These are phyloP conservation scores for Phyto melanocephala DNA, from an alignment of 2,888 invertebrate genomes.

Conservation along the genomic window DNA sequence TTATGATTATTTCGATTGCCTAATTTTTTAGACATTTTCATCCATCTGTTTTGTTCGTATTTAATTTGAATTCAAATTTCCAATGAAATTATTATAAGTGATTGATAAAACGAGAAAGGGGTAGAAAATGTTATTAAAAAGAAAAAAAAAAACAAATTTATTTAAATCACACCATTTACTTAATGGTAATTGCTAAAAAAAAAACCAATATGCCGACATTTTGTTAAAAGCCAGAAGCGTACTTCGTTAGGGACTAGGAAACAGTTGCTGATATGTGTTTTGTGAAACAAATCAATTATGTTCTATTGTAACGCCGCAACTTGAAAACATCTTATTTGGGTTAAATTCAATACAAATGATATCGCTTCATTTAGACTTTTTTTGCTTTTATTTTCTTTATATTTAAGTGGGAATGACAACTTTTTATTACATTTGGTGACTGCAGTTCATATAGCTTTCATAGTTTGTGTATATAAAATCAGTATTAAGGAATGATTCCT, in stretches of 20 bases:
- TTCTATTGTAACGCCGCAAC: too few species aligned
- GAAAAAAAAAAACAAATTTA: conserved; percentile 7
- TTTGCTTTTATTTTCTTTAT: too few species aligned
- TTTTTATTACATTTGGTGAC: too few species aligned
- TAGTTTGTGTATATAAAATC: too few species aligned
- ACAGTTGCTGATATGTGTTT: neutral
- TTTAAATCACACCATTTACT: conserved; percentile 55
- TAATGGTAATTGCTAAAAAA: conserved; percentile 48
- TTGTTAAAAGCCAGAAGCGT: neutral
- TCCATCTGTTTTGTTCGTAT: conserved; percentile 22
- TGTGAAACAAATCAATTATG: neutral
- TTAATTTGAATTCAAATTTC: conserved; percentile 33
- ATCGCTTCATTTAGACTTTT: too few species aligned
- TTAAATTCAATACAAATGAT: too few species aligned
- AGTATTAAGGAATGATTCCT: too few species aligned
- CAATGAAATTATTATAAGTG: conserved; percentile 35
- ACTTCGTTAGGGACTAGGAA: neutral
- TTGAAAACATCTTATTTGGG: too few species aligned
- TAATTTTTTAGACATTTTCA: conserved; percentile 40
- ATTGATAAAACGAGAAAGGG: neutral
- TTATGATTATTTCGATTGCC: conserved; percentile 64
- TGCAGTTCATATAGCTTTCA: too few species aligned
- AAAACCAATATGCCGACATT: neutral
- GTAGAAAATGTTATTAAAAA: neutral
- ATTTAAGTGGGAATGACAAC: too few species aligned